These are phyloP conservation scores for Falco berigora DNA, from an alignment of 2,797 vertebrate species.

Conservation along the genomic window DNA sequence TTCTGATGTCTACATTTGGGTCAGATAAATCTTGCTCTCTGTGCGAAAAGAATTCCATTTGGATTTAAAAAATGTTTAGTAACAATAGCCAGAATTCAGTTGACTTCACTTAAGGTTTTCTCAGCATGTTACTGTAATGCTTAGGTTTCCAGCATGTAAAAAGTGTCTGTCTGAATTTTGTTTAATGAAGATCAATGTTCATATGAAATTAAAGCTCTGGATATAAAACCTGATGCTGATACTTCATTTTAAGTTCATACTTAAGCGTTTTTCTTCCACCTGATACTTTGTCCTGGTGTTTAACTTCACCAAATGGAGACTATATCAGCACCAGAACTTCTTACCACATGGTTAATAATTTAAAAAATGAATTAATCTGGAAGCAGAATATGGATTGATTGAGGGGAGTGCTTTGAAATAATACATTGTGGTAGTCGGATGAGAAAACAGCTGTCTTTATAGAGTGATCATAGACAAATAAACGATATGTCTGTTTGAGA, in stretches of 20 bases:
- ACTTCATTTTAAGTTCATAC: background rate
- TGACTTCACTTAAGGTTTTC: background rate
- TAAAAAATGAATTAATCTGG: conserved; percentile 38
- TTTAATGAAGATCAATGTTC: background rate
- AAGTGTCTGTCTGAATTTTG: background rate
- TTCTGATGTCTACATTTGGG: background rate
- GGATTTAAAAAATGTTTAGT: background rate
- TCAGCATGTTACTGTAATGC: background rate
- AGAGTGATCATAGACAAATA: conserved; percentile 60
- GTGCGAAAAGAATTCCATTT: background rate
- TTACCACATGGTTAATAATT: conserved; percentile 10
- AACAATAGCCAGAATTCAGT: background rate
- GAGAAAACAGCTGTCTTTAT: conserved; percentile 61
- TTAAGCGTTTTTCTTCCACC: background rate
- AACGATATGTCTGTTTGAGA: conserved; percentile 34
- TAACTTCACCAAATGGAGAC: background rate
- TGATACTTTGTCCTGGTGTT: background rate
- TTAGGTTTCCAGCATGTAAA: background rate
- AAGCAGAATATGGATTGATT: conserved; percentile 30
- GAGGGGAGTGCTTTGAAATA: conserved; percentile 13
- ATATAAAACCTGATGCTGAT: background rate
- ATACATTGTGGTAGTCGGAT: conserved; percentile 37
- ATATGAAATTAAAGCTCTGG: background rate
- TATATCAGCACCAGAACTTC: background rate
- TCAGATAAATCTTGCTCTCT: background rate